Conservation (phyloP, 2,113 vertebrate species). For the Gavialis gangeticus region DNA sequence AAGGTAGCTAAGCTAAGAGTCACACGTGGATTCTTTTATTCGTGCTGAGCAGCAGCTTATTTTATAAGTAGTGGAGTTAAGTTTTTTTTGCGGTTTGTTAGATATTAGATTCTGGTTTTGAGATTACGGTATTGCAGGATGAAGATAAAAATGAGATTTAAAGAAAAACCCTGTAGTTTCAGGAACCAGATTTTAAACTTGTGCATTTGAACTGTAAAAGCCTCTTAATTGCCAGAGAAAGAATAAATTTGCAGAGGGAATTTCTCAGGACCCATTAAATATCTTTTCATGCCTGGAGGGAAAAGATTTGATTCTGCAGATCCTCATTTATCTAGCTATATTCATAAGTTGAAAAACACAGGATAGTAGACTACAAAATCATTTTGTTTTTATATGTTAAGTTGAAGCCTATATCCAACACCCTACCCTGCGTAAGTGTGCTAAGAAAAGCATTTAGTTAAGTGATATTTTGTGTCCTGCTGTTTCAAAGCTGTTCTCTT, state of each 20-base stretch:
- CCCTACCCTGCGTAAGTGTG: neutral
- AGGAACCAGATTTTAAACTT: neutral
- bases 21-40: neutral
- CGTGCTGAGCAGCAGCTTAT: neutral
- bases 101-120: neutral
- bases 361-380: neutral
- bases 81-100: neutral
- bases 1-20: constrained; percentile 81
- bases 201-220: neutral
- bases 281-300: neutral
- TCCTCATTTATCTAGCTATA: neutral
- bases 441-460: neutral
- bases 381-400: neutral
- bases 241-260: neutral
- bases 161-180: neutral
- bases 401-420: neutral
- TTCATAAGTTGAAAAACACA: neutral
- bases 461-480: neutral
- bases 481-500: neutral
- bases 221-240: neutral
- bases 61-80: neutral
- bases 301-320: neutral
- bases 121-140: neutral
- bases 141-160: neutral
- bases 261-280: neutral